Evolutionary conservation across 2,888 invertebrate species (phyloP), one percentile per base, ranked within the genome.

Genomic region (Muschampia plurimacula): DNA sequence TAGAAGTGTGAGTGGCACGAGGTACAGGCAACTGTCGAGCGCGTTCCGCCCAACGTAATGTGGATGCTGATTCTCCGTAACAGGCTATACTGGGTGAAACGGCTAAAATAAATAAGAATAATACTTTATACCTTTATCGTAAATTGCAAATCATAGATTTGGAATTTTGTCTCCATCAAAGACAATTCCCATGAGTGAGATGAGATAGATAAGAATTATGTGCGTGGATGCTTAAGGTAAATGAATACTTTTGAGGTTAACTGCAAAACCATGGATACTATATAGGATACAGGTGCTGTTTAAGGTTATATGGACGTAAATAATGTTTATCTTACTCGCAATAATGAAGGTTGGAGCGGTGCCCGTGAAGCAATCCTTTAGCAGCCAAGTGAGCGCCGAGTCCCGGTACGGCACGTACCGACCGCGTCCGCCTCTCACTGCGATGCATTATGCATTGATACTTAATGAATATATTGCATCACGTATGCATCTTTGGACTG

Each of bases 11-110:
- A 64, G 15, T 77, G 28, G 73, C 66, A n/a, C 84, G 84, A 0
- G 84, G 79, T 2, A 84, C 79, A 0, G 89, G 91, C 68, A 97
- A 96, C 80, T 96, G 96, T 76, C 97, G 96, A 78, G 97, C 97
- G 74, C 97, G 93, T 80, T 96, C 96, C 74, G 97, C 97, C 94
- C 97, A 97, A 74, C 97, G 95, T 64, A 97, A 94, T n/a, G 97
- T 97, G 81, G 97, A 97, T 67, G 97, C 95, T 9, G 97, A 97
- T 89, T 97, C 97, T 81, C 96, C 96, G 95, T 97, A 97, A 89
- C 96, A 97, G 66, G 95, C 93, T 77, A 95, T 96, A 76, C 97
- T 96, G 68, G 97, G 97, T 15, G 97, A 97, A 78, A 97, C 95
- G 74, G 97, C 97, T 97, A 91, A 28, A 72, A 72, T 6, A 59